A percentile compares a stretch with the other conserved stretches of the same genome.
phyloP scores from a whole-genome alignment of 2,113 vertebrate genomes.

The Rhineura floridana region DNA sequence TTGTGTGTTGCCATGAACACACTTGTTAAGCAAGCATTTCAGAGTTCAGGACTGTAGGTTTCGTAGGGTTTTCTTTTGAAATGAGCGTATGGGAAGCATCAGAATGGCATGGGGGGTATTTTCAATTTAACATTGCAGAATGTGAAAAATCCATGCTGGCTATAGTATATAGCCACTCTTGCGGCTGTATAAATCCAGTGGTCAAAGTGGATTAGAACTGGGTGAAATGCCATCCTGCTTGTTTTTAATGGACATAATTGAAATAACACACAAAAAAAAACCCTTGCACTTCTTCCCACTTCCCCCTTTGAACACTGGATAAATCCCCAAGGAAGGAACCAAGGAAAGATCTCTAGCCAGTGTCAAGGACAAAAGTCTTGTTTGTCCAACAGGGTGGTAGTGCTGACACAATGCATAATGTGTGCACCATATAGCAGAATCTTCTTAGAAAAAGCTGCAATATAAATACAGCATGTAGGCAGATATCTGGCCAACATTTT shows the following conservation, averaged over 20 bases:
- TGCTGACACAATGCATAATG: neutral
- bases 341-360: neutral
- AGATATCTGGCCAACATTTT: neutral
- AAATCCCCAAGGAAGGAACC: slow-evolving; percentile 43
- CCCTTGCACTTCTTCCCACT: neutral
- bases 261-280: neutral
- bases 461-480: neutral
- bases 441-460: neutral
- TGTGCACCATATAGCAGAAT: neutral
- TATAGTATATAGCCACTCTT: no score
- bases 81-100: no score
- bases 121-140: no score
- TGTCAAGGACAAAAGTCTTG: neutral
- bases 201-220: neutral
- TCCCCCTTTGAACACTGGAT: neutral
- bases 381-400: neutral
- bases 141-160: no score
- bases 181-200: slow-evolving; percentile 29
- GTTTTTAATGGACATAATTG: neutral
- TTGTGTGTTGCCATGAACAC: no score
- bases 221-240: neutral
- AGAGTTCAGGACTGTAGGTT: no score
- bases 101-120: no score
- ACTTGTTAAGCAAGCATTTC: no score
- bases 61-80: no score